Evolutionary conservation across 1,140 invertebrate genomes (phyloP).

Genomic region (Drosophila lowei): DNA sequence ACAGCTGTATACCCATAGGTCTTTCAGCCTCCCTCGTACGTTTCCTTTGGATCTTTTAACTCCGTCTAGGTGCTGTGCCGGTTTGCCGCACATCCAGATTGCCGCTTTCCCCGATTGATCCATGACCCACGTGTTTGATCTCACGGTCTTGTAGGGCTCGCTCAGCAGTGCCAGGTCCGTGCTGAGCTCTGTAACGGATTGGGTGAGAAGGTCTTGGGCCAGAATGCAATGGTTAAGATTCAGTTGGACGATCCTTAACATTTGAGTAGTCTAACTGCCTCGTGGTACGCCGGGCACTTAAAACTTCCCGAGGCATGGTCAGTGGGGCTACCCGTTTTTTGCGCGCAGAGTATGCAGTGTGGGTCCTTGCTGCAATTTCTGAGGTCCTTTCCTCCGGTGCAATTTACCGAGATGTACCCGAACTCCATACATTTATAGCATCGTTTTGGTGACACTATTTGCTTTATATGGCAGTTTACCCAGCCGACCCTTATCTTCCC

Average conservation of each 20-base stretch:
- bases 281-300: too few species aligned
- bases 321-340: too few species aligned
- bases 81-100: too few species aligned
- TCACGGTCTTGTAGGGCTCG: not conserved
- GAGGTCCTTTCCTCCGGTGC: not conserved
- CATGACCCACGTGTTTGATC: too few species aligned
- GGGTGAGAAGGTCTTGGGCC: not conserved
- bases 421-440: not conserved
- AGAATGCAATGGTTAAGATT: not conserved
- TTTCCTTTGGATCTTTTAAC: too few species aligned
- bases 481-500: not conserved
- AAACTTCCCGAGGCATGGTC: not conserved
- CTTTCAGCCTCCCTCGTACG: too few species aligned
- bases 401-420: not conserved
- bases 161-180: not conserved
- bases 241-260: not conserved
- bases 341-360: too few species aligned
- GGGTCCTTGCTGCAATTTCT: too few species aligned
- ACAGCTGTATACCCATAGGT: too few species aligned
- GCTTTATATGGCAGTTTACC: not conserved
- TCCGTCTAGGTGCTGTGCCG: too few species aligned
- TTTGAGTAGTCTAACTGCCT: not conserved
- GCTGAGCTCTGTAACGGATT: not conserved
- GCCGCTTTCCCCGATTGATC: too few species aligned
- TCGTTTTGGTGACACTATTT: not conserved